Percentiles rank a stretch among this genome's conserved stretches.
Conservation (phyloP, 2,797 vertebrate species). For the Argya squamiceps region DNA sequence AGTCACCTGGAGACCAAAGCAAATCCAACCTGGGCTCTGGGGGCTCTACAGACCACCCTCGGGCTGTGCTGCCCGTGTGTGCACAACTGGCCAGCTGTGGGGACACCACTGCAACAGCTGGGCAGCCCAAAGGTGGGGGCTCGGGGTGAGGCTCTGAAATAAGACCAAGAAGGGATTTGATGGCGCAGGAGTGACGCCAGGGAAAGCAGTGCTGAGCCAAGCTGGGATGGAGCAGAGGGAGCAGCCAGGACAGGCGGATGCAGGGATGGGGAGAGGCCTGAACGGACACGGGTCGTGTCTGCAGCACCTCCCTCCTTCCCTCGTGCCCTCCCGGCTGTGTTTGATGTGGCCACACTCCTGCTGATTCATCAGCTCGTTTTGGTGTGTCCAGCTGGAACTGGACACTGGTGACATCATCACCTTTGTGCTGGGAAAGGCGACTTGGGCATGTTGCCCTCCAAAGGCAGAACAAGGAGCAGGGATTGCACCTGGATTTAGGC, state of each 20-base stretch:
- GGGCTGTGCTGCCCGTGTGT: neutral
- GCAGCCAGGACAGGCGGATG: neutral
- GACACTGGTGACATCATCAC: neutral
- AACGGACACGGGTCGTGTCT: neutral
- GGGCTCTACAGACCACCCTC: neutral
- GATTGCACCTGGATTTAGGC: neutral
- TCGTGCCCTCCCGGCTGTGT: neutral
- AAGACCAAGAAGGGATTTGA: neutral
- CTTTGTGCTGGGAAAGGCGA: neutral
- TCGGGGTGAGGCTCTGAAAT: fast-evolving
- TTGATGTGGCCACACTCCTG: neutral
- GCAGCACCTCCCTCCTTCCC: neutral
- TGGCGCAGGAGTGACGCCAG: neutral
- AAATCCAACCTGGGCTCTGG: neutral
- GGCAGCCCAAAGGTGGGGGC: neutral
- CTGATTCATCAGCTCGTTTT: neutral
- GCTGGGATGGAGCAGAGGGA: neutral
- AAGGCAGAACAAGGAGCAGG: neutral
- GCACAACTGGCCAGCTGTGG: neutral
- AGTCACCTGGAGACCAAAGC: fast-evolving
- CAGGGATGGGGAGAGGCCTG: neutral
- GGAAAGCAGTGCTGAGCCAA: neutral
- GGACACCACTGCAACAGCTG: neutral
- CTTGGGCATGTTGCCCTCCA: fast-evolving
- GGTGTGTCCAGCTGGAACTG: neutral